Conservation (phyloP, 2,797 vertebrate genomes). For the Ambastaia sidthimunki region DNA sequence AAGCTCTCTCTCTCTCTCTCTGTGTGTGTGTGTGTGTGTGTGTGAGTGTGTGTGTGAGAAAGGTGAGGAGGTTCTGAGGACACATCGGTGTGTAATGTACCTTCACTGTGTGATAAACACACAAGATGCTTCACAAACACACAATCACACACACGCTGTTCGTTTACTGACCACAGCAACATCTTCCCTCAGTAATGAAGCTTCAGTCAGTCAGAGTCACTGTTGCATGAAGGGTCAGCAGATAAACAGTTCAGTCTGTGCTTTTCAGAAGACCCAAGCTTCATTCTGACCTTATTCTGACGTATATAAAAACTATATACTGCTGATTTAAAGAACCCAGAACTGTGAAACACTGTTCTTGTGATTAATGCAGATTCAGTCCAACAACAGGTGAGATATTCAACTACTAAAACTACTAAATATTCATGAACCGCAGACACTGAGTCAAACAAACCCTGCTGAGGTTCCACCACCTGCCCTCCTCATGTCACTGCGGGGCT, state of each 20-base stretch:
- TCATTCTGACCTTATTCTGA: not conserved
- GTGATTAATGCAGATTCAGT: no score
- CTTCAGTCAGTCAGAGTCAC: not conserved
- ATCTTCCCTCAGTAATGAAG: not conserved
- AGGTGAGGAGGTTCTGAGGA: slow-evolving; percentile 14
- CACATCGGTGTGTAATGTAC: slow-evolving; percentile 43
- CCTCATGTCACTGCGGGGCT: slow-evolving; percentile 22
- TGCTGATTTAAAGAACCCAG: not conserved
- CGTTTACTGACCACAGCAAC: slow-evolving; percentile 8
- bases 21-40: no score
- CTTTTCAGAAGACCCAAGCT: not conserved
- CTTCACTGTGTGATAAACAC: slow-evolving; percentile 42
- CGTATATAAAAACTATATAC: not conserved
- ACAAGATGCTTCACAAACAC: slow-evolving; percentile 20
- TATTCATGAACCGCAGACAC: not conserved
- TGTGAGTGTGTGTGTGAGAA: not conserved
- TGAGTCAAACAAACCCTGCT: not conserved
- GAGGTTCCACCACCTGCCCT: slow-evolving; percentile 25
- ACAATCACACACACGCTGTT: slow-evolving; percentile 14
- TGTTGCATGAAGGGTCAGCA: not conserved
- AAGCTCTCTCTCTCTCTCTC: slow-evolving; percentile 18
- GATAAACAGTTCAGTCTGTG: not conserved
- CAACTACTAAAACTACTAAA: not conserved
- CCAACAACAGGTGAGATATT: no score
- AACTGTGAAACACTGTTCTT: no score